Percentiles rank a stretch among this genome's conserved stretches.
These are phyloP conservation scores for Hycleus phaleratus DNA, from an alignment of 1,140 invertebrate genomes.

Conservation along the genomic window DNA sequence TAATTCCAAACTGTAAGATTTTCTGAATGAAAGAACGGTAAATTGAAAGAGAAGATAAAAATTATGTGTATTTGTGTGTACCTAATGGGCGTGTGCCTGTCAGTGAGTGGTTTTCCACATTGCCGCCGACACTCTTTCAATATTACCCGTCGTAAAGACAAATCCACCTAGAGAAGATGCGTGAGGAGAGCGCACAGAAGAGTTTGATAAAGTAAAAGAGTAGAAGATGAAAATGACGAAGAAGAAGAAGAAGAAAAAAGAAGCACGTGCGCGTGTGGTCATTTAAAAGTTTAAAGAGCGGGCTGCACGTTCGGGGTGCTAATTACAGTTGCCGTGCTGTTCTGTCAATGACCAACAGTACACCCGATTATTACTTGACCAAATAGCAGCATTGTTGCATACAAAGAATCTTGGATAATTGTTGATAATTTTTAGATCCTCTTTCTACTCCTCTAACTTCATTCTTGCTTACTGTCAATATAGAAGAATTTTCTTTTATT, in stretches of 20 bases:
- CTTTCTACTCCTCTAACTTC: constrained; percentile 1
- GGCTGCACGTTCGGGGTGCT: constrained; percentile 22
- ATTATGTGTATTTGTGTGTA: no score
- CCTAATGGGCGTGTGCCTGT: no score
- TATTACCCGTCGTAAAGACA: no score
- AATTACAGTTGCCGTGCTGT: constrained; percentile 21
- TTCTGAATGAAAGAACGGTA: no score
- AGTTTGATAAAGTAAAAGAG: no score
- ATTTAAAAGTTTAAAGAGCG: constrained; percentile 29
- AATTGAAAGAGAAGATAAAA: no score
- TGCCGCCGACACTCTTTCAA: no score
- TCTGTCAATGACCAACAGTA: constrained; percentile 25
- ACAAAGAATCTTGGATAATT: background rate
- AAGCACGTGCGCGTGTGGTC: constrained; percentile 20
- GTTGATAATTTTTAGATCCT: constrained; percentile 15
- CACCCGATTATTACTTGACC: constrained; percentile 24
- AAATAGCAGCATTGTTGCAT: constrained; percentile 12
- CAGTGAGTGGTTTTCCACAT: no score
- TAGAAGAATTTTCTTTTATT: background rate
- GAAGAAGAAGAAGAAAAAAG: background rate
- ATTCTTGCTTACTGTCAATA: constrained; percentile 2
- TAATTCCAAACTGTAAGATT: no score
- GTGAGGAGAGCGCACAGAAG: no score
- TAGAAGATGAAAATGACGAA: no score
- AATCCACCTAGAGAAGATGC: no score